Conservation (phyloP, 2,797 vertebrate species). For the Pyrocephalus nanus region DNA sequence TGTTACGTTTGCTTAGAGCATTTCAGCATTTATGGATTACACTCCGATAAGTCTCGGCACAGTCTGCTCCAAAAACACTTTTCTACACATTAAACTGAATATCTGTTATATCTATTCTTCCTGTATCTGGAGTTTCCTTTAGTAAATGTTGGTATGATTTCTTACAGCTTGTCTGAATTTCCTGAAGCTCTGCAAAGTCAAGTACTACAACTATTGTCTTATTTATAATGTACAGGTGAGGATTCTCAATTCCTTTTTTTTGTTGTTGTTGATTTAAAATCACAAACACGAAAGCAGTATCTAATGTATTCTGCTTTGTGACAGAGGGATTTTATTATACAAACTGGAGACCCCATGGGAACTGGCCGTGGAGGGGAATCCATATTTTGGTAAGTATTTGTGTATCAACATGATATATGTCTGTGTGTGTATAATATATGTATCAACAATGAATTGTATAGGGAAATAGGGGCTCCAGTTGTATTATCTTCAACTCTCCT, state of each 20-base stretch:
- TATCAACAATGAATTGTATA: background rate
- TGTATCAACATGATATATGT: background rate
- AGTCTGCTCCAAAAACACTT: background rate
- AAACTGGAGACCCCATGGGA: conserved; percentile 93
- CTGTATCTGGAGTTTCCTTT: accelerated
- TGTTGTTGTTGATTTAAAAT: background rate
- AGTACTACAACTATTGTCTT: conserved; percentile 97
- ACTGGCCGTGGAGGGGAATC: conserved; percentile 95
- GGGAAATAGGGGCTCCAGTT: background rate
- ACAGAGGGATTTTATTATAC: conserved; percentile 94
- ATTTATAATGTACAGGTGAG: conserved; percentile 96
- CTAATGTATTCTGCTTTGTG: background rate
- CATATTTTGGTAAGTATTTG: conserved; percentile 86
- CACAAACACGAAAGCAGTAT: background rate
- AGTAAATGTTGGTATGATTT: conserved; percentile 34
- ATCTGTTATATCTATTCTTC: accelerated
- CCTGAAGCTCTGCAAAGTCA: conserved; percentile 96
- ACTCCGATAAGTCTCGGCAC: accelerated
- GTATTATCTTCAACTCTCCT: background rate
- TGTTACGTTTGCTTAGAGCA: accelerated
- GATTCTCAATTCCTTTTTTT: background rate
- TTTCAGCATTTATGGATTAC: accelerated
- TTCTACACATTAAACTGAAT: accelerated
- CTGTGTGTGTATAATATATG: no score
- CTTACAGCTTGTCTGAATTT: conserved; percentile 92